Evolutionary conservation across 2,113 vertebrate species (phyloP).

Genomic region (Piprites chloris): DNA sequence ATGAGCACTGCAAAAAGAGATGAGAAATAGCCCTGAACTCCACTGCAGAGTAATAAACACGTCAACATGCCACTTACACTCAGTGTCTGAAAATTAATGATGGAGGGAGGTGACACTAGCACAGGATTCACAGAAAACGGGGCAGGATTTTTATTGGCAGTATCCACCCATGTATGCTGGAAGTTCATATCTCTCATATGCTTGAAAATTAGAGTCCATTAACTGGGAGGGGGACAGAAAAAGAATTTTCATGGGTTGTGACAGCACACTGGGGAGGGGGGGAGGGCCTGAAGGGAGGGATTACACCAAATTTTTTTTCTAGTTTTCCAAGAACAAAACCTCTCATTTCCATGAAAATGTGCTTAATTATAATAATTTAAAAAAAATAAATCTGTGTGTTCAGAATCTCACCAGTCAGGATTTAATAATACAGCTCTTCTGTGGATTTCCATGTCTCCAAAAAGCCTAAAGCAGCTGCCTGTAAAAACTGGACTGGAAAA

Average conservation of each 20-base stretch:
- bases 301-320: not conserved
- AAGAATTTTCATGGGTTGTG: not conserved
- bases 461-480: not conserved
- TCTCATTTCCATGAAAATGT: constrained; percentile 12
- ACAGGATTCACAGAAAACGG: not conserved
- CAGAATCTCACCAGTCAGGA: not conserved
- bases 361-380: not conserved
- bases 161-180: not conserved
- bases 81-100: not conserved
- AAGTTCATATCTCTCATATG: not conserved
- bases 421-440: not conserved
- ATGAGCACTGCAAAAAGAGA: not conserved
- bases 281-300: not conserved
- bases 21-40: not conserved
- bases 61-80: not conserved
- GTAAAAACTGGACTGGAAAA: not conserved
- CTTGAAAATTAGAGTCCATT: constrained; percentile 33
- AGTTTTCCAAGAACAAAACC: not conserved
- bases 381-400: not conserved
- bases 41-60: not conserved
- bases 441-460: not conserved
- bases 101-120: not conserved
- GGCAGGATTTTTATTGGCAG: not conserved
- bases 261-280: not conserved
- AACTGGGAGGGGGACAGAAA: not conserved